Evolutionary conservation across 2,888 invertebrate genomes (phyloP), one percentile per base, ranked within the genome.

Genomic region (Dasypolia templi): DNA sequence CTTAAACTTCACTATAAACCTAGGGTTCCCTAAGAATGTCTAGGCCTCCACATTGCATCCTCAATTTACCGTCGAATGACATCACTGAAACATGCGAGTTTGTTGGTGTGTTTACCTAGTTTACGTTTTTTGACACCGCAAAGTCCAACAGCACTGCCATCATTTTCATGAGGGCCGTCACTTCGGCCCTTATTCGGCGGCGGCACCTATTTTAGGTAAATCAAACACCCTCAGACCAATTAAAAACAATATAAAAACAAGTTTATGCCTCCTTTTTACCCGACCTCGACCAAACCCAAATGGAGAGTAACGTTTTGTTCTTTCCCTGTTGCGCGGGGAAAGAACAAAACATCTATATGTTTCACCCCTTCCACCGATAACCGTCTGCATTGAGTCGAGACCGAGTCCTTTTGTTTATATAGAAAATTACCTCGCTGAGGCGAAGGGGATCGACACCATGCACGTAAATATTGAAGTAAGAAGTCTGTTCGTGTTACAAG

Each of bases 331-430:
- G 26, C 6, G 53, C 26, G 2, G 26, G 2, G 6, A 14, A 14
- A 53, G 14, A 14, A 6, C 5, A 53, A 26, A 26, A 53, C 53
- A 26, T 6, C 53, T 4, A 26, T 26, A 26, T 53, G 26, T 53
- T 53, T 6, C 42, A 35, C 32, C 9, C 46, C 42, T 26, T 44
- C 26, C 32, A 9, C 56, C 58, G 82, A 75, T 78, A 70, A 67
- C 75, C 68, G 82, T 75, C 78, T 51, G 39, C 63, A 19, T 42
- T 5, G 35, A n/a, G 83, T 81, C 82, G 80, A 80, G 83, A 83
- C 83, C 3, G 14, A 58, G 46, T 67, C n/a, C 61, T 76, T 75
- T 79, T 79, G 68, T 82, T 75, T 82, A 71, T 72, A 69, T 58
- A 72, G 65, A 56, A 75, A 64, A 77, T 77, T 58, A 51, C 61